Evolutionary conservation across 2,888 invertebrate genomes (phyloP), one percentile per base, ranked within the genome.

Genomic region (Pseudococcus longispinus): DNA sequence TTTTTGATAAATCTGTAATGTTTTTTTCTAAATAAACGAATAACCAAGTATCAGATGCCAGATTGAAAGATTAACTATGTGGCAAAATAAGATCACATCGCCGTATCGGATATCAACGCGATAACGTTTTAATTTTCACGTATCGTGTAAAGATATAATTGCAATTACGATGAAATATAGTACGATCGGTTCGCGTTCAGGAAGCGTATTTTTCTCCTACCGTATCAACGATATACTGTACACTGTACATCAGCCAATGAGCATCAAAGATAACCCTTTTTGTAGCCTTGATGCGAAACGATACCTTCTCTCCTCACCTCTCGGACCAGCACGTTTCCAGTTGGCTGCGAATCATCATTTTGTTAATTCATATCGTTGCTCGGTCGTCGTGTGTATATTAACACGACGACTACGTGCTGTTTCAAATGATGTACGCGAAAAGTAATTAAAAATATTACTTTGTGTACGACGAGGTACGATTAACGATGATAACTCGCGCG

Each of bases 391-490:
- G 70, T 60, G 23, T 42, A 20, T 20, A 80, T 42, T 42, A 80
- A 80, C 77, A 42, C 77, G 29, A 29, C 29, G 32, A 37, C 77
- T 80, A 80, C 77, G 77, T 80, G 42, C 77, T 80, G 20, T 42
- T 37, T 20, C 77, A 42, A 80, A 42, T 80, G 42, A 42, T 42
- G 42, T 80, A 37, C 77, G 42, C 29, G 42, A 80, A 70, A 80
- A 80, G 77, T 80, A 80, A 80, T 80, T 80, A 80, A 80, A 80
- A 80, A 80, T 80, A 80, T 80, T 80, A 80, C 77, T 80, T 80
- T 80, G 77, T 80, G 29, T 70, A 26, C 5, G 29, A 29, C 37
- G 42, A 80, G 42, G 37, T 29, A 42, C 42, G 77, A 80, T 80
- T 80, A 70, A 60, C 29, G 29, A 70, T 70, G 26, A 70, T 70